Percentiles rank a stretch among this genome's conserved stretches.
These are phyloP conservation scores for Pterostichus madidus DNA, from an alignment of 2,888 invertebrate genomes.

Conservation along the genomic window DNA sequence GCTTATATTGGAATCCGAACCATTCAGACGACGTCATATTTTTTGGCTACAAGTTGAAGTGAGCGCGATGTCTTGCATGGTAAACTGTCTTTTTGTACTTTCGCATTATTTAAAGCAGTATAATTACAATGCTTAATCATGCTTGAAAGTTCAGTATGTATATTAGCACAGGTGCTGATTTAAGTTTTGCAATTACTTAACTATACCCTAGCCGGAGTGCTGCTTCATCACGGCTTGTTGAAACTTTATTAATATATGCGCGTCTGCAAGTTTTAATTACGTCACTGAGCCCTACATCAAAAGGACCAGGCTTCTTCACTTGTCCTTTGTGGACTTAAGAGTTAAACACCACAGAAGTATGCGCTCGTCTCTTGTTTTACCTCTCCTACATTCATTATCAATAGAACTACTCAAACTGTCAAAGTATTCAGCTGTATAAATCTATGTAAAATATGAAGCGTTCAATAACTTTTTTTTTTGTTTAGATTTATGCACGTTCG, in stretches of 20 bases:
- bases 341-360: neutral
- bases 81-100: conserved; percentile 10
- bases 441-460: no score
- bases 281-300: conserved; percentile 29
- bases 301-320: conserved; percentile 4
- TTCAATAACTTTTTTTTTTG: no score
- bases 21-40: no score
- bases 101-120: conserved; percentile 12
- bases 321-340: conserved; percentile 19
- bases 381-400: neutral
- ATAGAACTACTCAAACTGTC: neutral
- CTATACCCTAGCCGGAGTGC: conserved; percentile 4
- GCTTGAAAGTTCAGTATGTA: conserved; percentile 32
- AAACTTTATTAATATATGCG: conserved; percentile 54
- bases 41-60: no score
- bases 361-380: neutral
- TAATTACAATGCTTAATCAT: conserved; percentile 28
- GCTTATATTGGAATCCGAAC: no score
- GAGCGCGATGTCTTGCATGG: no score
- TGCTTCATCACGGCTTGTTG: conserved; percentile 30
- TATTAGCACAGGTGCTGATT: conserved; percentile 51
- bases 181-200: conserved; percentile 53
- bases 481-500: conserved; percentile 3
- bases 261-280: conserved; percentile 45
- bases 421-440: no score